Base-by-base conservation (phyloP, 2,797 vertebrate genomes). In the Remorina albescens region DNA sequence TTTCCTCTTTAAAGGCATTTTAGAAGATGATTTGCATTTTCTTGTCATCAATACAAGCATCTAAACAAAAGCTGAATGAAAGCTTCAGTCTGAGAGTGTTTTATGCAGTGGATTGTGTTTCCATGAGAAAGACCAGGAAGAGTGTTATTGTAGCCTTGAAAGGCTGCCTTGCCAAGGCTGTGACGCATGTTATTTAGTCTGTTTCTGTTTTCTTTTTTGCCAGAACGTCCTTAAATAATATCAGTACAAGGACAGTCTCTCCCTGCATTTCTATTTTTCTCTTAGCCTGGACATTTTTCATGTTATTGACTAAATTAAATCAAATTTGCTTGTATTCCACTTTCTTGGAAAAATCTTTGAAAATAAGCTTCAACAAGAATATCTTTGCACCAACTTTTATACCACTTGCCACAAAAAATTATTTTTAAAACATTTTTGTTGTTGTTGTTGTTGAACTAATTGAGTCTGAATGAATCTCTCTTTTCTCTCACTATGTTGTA, bases 131-230 rank as follows among this genome's bases (percentile, higher is more conserved):
- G 55, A 66, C 21, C 60, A 28, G 8, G 26, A 50, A 36, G 60
- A 44, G 21, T 90, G 88, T 92, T 94, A 69, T 82, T 84, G 32
- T 80, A 83, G 42, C 93, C 94, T 90, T 90, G 90, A 86, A 84
- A 80, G 55, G 60, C 62, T 59, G 53, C 32, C 61, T 72, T 41
- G 76, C 81, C 89, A 90, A 91, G 93, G 90, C 69, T 85, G 63
- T 42, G 46, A 8, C 42, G 23, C 62, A 34, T 80, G 85, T 86
- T 82, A 65, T 78, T 84, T 69, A 19, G 0, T 56, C 19, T 49
- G 37, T 78, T 64, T 76, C 21, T 60, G 60, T 88, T 88, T 65
- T 62, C 65, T 78, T 72, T 71, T 64, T 41, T 19, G 6, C 50
- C 50, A 69, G 5, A 19, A 30, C 63, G 32, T 67, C 59, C 47